Conservation (phyloP, 2,888 invertebrate species). For the Caenorhabditis panamensis region DNA sequence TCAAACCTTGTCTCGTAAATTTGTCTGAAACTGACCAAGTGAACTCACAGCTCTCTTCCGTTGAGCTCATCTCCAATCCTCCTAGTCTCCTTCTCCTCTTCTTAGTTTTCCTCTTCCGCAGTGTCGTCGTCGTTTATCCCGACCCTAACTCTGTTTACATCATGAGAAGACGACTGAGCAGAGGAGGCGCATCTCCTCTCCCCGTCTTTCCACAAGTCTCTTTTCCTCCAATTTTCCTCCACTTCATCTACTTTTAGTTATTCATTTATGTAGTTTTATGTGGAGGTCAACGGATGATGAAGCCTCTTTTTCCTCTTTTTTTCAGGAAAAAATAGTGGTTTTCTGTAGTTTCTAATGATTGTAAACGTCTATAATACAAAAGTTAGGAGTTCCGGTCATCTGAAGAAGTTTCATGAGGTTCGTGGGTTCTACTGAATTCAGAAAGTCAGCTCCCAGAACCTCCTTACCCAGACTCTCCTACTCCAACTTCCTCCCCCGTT, state of each 20-base stretch:
- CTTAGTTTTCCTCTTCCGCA: background rate
- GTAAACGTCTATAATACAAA: too few relatives aligned
- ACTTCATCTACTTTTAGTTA: slow-evolving; percentile 24
- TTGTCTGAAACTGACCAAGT: background rate
- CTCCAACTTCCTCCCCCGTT: too few relatives aligned
- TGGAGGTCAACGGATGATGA: background rate
- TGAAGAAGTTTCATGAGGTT: too few relatives aligned
- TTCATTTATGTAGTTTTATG: slow-evolving; percentile 23
- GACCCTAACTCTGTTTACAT: slow-evolving; percentile 60
- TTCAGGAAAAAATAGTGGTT: too few relatives aligned
- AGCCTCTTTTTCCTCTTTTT: background rate
- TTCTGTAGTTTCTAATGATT: too few relatives aligned
- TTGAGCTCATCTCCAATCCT: background rate
- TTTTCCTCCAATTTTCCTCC: background rate
- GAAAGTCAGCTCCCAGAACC: too few relatives aligned
- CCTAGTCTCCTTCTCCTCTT: background rate
- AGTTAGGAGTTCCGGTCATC: too few relatives aligned
- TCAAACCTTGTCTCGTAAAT: too few relatives aligned
- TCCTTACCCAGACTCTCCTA: too few relatives aligned
- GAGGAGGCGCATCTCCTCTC: slow-evolving; percentile 50
- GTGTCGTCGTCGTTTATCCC: slow-evolving; percentile 37
- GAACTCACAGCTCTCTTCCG: too few relatives aligned
- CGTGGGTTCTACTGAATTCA: too few relatives aligned
- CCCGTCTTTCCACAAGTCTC: slow-evolving; percentile 29
- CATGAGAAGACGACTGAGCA: slow-evolving; percentile 26